These are phyloP conservation scores for Prunella fulvescens DNA, from an alignment of 2,113 vertebrate species.

Conservation along the genomic window DNA sequence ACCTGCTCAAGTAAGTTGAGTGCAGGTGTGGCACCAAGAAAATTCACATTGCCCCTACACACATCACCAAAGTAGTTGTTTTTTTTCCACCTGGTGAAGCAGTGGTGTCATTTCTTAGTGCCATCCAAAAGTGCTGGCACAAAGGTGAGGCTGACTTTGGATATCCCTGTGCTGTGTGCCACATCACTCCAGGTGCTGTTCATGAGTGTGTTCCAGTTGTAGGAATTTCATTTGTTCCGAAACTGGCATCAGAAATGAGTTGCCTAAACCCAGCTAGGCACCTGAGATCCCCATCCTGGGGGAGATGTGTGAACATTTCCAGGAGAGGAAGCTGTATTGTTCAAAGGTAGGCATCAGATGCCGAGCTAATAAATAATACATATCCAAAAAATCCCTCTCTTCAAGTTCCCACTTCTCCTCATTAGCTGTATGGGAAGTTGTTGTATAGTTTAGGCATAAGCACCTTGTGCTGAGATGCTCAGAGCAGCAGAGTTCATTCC, in stretches of 20 bases:
- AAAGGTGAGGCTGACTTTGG: neutral
- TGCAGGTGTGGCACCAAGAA: neutral
- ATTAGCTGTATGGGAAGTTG: neutral
- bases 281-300: neutral
- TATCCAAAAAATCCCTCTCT: neutral
- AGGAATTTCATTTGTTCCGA: neutral
- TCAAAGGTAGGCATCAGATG: neutral
- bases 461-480: neutral
- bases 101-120: neutral
- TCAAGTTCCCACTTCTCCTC: neutral
- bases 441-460: neutral
- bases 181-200: neutral
- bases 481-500: neutral
- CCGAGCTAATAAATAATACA: neutral
- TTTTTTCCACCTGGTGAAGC: neutral
- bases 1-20: slow-evolving; percentile 88
- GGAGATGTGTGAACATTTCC: neutral
- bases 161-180: neutral
- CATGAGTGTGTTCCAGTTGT: neutral
- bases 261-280: neutral
- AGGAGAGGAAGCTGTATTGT: neutral
- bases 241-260: neutral
- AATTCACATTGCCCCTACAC: neutral
- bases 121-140: accelerated
- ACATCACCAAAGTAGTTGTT: neutral